A percentile compares a stretch with the other conserved stretches of the same genome.
phyloP scores from a whole-genome alignment of 2,113 vertebrate species.

The Sapajus apella region DNA sequence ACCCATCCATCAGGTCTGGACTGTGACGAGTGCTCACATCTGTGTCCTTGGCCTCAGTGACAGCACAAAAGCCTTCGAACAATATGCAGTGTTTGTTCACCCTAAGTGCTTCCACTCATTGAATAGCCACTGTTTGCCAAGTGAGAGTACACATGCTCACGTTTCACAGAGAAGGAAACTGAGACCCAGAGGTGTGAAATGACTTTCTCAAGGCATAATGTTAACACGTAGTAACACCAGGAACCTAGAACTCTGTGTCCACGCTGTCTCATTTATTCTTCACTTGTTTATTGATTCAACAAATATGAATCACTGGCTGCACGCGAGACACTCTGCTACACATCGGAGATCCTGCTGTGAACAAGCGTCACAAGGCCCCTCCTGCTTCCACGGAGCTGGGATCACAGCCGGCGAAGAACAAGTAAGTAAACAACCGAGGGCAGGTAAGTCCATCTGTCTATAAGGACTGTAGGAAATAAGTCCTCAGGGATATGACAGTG shows the following conservation, averaged over 20 bases:
- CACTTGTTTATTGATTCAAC: neutral
- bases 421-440: neutral
- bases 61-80: neutral
- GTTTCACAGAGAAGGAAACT: neutral
- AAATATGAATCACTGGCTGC: neutral
- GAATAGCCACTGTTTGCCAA: neutral
- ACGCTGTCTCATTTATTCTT: neutral
- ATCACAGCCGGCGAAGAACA: neutral
- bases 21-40: too few species aligned
- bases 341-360: neutral
- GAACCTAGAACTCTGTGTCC: neutral
- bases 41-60: neutral
- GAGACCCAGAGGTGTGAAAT: neutral
- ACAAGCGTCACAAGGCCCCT: neutral
- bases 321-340: neutral
- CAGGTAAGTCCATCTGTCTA: too few species aligned
- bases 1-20: neutral
- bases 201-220: neutral
- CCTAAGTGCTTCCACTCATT: neutral
- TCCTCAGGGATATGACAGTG: neutral
- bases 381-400: neutral
- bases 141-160: neutral
- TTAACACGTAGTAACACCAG: neutral
- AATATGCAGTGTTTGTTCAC: neutral
- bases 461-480: neutral